Evolutionary conservation across 1,140 invertebrate species (phyloP), one percentile per base, ranked within the genome.

Genomic region (Colletes latitarsis): DNA sequence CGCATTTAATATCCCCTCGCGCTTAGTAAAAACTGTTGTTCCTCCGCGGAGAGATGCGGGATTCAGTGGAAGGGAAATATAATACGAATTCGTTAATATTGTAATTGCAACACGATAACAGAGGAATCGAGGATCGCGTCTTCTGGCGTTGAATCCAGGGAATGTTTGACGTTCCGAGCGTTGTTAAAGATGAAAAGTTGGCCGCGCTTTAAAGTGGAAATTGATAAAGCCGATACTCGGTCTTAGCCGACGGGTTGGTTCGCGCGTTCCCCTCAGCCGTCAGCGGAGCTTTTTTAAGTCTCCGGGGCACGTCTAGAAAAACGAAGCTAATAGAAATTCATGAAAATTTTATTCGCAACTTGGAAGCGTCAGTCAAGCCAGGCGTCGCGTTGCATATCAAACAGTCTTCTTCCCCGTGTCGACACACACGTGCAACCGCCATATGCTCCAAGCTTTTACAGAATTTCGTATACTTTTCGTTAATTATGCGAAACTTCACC

Each of bases 301-400:
- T 88, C 74, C 82, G 82, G 86, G 79, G 85, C 88, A 90, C 88
- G 86, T 90, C 83, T 77, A 87, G 90, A 91, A 91, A 92, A 91
- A 90, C 89, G 88, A 69, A 88, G 87, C 85, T 93, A 93, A 93
- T 93, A 93, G 93, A 93, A 93, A 91, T 93, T 93, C 91, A 93
- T 93, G 92, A 93, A 93, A 93, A 92, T 93, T 93, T 93, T 93
- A 93, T 93, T 92, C 92, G 89, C 87, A 91, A 92, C 89, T 93
- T 88, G 88, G 81, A 92, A 89, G 92, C 92, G 92, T 93, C 92
- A 93, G 91, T 93, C 93, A 92, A 92, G 92, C 86, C 88, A 82
- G 69, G 82, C 91, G 83, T 88, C 77, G 81, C 17, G 82, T 90
- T 89, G 93, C 92, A 93, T 93, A 93, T 92, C 88, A 93, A 93